phyloP scores from a whole-genome alignment of 2,797 vertebrate genomes.

The Dicrostonyx torquatus region DNA sequence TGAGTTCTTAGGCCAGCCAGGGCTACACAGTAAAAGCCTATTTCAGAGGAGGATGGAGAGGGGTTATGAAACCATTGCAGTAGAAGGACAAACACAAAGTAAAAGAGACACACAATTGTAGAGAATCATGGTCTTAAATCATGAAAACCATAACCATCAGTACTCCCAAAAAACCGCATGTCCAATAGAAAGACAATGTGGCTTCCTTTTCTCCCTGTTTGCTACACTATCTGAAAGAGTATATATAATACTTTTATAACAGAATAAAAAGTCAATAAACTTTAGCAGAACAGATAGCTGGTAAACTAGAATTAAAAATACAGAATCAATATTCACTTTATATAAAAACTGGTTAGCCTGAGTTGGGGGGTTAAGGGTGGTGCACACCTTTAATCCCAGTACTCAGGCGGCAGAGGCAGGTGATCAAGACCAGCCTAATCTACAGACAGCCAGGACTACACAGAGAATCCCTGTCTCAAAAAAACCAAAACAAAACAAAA shows the following conservation, averaged over 20 bases:
- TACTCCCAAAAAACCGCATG: not conserved
- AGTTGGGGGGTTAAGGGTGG: not conserved
- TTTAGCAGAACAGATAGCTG: not conserved
- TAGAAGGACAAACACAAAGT: constrained; percentile 32
- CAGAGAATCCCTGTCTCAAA: not conserved
- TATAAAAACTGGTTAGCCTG: not conserved
- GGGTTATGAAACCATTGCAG: not conserved
- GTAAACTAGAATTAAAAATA: not conserved
- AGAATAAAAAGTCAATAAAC: constrained; percentile 25
- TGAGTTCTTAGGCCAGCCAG: not conserved
- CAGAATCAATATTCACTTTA: not conserved
- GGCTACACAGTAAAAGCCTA: not conserved
- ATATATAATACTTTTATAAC: not conserved
- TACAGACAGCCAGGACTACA: not conserved
- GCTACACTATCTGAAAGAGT: constrained; percentile 15
- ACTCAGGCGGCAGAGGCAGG: not conserved
- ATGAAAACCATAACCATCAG: not conserved
- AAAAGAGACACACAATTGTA: not conserved
- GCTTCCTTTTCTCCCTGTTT: not conserved
- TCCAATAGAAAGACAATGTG: not conserved
- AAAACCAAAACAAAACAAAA: not conserved
- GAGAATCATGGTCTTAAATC: not conserved
- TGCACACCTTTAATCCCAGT: not conserved
- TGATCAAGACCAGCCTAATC: not conserved
- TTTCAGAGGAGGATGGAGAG: not conserved